A percentile compares a stretch with the other conserved stretches of the same genome.
Evolutionary conservation across 2,797 vertebrate genomes (phyloP).

Genomic region (Neosilurus hyrtlii): DNA sequence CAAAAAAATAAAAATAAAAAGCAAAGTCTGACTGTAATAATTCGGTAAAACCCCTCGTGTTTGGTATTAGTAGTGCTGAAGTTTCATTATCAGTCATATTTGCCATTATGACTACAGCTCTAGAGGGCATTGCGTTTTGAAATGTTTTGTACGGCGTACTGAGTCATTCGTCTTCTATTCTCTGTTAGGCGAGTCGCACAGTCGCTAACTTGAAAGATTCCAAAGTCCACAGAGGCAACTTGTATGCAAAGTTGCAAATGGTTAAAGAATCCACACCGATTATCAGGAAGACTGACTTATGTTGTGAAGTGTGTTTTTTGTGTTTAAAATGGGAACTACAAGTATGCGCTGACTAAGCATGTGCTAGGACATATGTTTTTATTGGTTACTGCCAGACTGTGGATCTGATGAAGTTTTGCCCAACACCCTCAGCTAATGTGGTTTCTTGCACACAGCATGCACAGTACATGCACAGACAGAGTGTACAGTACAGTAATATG

Average conservation of each 20-base stretch:
- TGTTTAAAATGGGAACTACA: constrained; percentile 8
- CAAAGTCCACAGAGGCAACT: not conserved
- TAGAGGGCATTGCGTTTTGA: not conserved
- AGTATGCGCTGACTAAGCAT: constrained; percentile 42
- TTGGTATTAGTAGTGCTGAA: not conserved
- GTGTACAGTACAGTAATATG: not conserved
- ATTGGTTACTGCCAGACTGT: not conserved
- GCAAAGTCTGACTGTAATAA: not conserved
- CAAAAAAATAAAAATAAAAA: not conserved
- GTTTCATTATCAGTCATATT: constrained; percentile 24
- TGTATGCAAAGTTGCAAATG: not conserved
- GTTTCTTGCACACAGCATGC: not conserved
- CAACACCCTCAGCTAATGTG: not conserved
- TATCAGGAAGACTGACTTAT: not conserved
- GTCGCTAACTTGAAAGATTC: not conserved
- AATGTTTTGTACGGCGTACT: not conserved
- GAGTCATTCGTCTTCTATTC: constrained; percentile 3
- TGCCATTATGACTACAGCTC: not conserved
- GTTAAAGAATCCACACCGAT: not conserved
- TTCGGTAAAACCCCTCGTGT: not conserved
- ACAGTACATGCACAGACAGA: too few relatives aligned
- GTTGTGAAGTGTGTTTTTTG: not conserved
- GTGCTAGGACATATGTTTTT: not conserved
- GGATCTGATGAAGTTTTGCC: not conserved
- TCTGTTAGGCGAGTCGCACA: not conserved